phyloP scores from a whole-genome alignment of 2,888 invertebrate genomes.

The Habrosyne pyritoides region DNA sequence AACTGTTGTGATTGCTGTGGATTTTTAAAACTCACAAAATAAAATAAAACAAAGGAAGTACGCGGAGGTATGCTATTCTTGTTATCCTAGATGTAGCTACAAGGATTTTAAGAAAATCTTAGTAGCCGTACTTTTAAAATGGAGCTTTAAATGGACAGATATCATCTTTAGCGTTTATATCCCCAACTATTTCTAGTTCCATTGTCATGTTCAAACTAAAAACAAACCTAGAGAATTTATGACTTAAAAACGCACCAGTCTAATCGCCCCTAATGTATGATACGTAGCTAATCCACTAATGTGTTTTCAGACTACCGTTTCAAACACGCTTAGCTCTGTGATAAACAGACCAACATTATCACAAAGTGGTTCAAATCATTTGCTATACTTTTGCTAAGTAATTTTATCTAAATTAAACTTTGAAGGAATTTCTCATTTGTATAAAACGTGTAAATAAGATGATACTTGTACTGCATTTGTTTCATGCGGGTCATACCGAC shows the following conservation, averaged over 20 bases:
- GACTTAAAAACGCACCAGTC: background rate
- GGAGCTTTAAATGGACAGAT: too few relatives aligned
- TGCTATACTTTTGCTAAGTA: background rate
- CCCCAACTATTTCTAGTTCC: background rate
- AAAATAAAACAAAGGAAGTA: too few relatives aligned
- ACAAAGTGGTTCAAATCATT: background rate
- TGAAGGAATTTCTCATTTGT: background rate
- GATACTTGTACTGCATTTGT: too few relatives aligned
- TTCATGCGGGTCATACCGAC: too few relatives aligned
- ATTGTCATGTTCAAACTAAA: background rate
- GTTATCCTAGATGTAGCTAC: too few relatives aligned
- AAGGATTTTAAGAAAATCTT: too few relatives aligned
- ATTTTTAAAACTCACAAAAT: too few relatives aligned
- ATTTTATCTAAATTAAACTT: background rate
- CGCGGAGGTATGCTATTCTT: too few relatives aligned
- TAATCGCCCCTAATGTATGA: background rate
- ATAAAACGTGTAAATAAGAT: too few relatives aligned
- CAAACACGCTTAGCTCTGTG: background rate
- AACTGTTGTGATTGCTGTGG: too few relatives aligned
- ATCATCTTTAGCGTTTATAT: too few relatives aligned
- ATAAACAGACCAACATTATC: conserved; percentile 2
- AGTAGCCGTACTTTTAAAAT: too few relatives aligned
- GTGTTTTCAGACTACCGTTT: background rate
- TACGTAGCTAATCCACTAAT: conserved; percentile 4
- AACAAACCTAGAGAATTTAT: background rate